A percentile compares a stretch with the other conserved stretches of the same genome.
These are phyloP conservation scores for Himalopsyche kuldschensis DNA, from an alignment of 2,888 invertebrate species.

Conservation along the genomic window DNA sequence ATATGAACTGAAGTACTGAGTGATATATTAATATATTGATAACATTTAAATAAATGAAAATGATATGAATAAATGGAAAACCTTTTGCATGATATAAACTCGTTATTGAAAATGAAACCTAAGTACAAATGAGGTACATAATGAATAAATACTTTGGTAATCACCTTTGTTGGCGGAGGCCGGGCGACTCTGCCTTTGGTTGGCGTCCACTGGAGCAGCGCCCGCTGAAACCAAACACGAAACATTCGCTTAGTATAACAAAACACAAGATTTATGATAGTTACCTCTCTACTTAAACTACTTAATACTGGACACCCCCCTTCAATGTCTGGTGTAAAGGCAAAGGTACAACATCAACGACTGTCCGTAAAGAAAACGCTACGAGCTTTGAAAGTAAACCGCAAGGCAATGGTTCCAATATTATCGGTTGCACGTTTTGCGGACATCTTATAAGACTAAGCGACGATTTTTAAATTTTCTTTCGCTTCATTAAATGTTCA, in stretches of 20 bases:
- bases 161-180: slow-evolving; percentile 43
- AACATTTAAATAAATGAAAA: too few relatives aligned
- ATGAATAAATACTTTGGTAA: neutral
- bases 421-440: too few relatives aligned
- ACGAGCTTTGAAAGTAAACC: neutral
- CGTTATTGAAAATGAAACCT: too few relatives aligned
- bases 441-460: too few relatives aligned
- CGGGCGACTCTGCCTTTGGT: slow-evolving; percentile 47
- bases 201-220: slow-evolving; percentile 54
- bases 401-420: too few relatives aligned
- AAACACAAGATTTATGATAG: neutral
- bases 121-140: neutral
- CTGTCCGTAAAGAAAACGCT: neutral
- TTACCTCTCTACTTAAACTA: neutral
- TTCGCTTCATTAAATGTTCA: too few relatives aligned
- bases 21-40: too few relatives aligned
- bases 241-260: neutral
- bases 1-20: too few relatives aligned
- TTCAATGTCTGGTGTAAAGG: neutral
- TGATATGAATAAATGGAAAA: too few relatives aligned
- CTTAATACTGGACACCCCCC: neutral
- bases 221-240: slow-evolving; percentile 49
- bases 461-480: too few relatives aligned
- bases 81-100: too few relatives aligned
- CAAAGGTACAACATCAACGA: neutral